Conservation (phyloP, 2,113 vertebrate genomes). For the Seriola quinqueradiata region DNA sequence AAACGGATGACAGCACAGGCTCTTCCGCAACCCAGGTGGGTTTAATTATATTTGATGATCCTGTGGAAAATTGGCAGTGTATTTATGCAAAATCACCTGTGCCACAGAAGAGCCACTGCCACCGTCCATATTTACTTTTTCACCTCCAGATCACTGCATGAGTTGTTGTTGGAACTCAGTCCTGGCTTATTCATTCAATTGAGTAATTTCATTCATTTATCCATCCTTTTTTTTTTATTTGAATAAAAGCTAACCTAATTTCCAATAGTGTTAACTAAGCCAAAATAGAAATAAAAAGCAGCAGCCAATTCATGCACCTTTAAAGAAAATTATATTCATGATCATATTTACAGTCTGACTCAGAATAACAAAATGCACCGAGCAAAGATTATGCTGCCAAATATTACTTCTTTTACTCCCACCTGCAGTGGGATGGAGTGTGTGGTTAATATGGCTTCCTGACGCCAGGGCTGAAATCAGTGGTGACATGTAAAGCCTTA, state of each 20-base stretch:
- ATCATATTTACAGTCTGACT: neutral
- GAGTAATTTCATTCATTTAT: neutral
- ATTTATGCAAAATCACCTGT: too few relatives aligned
- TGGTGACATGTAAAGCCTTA: slow-evolving; percentile 1
- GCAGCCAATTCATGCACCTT: neutral
- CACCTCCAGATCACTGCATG: too few relatives aligned
- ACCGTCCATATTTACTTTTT: too few relatives aligned
- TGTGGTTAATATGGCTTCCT: neutral
- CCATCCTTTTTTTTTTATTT: neutral
- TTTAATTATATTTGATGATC: too few relatives aligned
- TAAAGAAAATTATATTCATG: neutral
- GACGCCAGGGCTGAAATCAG: neutral
- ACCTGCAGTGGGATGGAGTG: neutral
- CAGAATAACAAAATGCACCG: neutral
- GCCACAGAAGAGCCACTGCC: too few relatives aligned
- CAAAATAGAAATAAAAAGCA: neutral
- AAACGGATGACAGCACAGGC: too few relatives aligned
- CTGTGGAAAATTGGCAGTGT: too few relatives aligned
- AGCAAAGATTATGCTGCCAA: neutral
- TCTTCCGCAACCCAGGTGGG: too few relatives aligned
- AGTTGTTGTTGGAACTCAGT: too few relatives aligned
- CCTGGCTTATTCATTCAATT: too few relatives aligned
- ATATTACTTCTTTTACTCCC: neutral
- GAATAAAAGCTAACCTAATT: neutral
- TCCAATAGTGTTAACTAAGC: neutral